Evolutionary conservation across 2,113 vertebrate species (phyloP), one percentile per base, ranked within the genome.

Genomic region (Python bivittatus): DNA sequence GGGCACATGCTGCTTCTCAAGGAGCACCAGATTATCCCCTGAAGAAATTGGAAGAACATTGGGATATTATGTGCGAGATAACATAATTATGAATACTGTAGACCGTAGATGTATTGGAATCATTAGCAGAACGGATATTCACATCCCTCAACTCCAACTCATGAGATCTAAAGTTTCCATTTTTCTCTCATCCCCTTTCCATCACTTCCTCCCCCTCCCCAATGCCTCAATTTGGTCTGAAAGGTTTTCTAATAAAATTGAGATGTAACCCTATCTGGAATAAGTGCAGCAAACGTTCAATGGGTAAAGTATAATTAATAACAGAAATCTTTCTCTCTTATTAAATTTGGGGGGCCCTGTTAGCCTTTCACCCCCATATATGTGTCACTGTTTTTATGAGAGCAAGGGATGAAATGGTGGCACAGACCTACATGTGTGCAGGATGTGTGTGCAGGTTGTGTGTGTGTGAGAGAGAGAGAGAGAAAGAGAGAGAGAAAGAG

Each of bases 221-320:
- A n/a, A 94, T 93, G 95, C 92, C 86, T 90, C 93, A 56, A 5
- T 0, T 9, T 44, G 94, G 94, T 95, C 94, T 0, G 0, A 93
- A 96, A 95, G 94, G 94, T 93, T 96, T 96, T 95, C 94, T 92
- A 93, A 95, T 96, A 96, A 97, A 97, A 97, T 91, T 93, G 93
- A 96, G 96, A 96, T 93, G 97, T 97, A 97, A 98, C 97, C 95
- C 96, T 97, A 97, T 96, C 97, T 97, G 95, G 97, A 97, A 90
- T 5, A 93, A 96, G 94, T 1, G 89, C 93, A 94, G 95, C 93
- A 83, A 94, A 94, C 93, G 96, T 96, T 94, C 93, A 95, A 88
- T 0, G 96, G 96, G 97, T 96, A 96, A 97, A 48, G 86, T 0
- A 64, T 97, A 97, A 97, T 98, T 97, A 98, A 98, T 97, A 98